A percentile compares a stretch with the other conserved stretches of the same genome.
These are phyloP conservation scores for Pterois miles DNA, from an alignment of 2,797 vertebrate genomes.

Conservation along the genomic window DNA sequence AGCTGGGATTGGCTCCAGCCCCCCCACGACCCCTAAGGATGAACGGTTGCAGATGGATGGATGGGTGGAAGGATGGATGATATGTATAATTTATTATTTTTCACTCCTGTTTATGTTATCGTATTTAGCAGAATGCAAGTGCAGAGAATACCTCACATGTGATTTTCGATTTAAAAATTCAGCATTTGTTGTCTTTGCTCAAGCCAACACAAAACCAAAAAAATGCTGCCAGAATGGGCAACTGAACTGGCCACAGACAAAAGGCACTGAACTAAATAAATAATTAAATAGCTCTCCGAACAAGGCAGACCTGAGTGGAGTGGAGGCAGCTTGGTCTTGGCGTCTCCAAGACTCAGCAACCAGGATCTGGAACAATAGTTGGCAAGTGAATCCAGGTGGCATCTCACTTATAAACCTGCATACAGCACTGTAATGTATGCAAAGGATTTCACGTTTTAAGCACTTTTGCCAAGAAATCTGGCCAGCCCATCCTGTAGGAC, in stretches of 20 bases:
- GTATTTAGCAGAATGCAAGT: not conserved
- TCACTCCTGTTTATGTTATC: too few relatives aligned
- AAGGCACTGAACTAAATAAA: not conserved
- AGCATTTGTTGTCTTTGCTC: not conserved
- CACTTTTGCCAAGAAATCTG: not conserved
- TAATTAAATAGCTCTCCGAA: not conserved
- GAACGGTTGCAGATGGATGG: too few relatives aligned
- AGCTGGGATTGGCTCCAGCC: too few relatives aligned
- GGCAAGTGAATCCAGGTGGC: not conserved
- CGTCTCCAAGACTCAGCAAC: not conserved
- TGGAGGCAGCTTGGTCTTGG: not conserved
- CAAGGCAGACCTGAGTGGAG: not conserved
- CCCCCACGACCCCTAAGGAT: too few relatives aligned
- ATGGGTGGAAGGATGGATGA: too few relatives aligned
- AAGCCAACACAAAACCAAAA: too few relatives aligned
- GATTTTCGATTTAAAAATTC: not conserved
- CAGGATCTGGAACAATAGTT: not conserved
- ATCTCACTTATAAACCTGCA: not conserved
- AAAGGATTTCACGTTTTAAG: not conserved
- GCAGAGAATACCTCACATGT: not conserved
- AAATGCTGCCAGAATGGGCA: not conserved
- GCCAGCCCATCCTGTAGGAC: not conserved
- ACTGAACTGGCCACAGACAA: not conserved
- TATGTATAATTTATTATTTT: too few relatives aligned
- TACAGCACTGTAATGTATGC: not conserved